A percentile compares a stretch with the other conserved stretches of the same genome.
These are phyloP conservation scores for Brienomyrus longianalis DNA, from an alignment of 2,113 vertebrate species.

Conservation along the genomic window DNA sequence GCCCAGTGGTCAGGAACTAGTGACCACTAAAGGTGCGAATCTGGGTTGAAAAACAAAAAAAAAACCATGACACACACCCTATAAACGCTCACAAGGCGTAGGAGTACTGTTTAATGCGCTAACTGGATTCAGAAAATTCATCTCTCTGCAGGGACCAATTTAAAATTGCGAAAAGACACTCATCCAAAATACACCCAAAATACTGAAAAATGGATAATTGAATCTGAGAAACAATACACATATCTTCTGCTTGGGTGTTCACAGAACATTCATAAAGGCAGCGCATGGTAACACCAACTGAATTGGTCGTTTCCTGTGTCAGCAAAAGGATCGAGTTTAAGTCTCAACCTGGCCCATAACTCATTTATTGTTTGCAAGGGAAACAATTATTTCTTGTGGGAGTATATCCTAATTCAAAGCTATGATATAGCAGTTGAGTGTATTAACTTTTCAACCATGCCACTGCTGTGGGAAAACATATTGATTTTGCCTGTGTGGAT, in stretches of 20 bases:
- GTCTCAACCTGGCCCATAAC: not conserved
- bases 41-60: not conserved
- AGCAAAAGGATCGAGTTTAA: conserved; percentile 4
- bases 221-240: not conserved
- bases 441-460: conserved; percentile 7
- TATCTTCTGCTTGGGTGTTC: not conserved
- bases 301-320: not conserved
- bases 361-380: not conserved
- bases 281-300: not conserved
- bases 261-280: not conserved
- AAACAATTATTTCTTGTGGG: not conserved
- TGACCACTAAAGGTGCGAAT: conserved; percentile 9
- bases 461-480: not conserved
- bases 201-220: not conserved
- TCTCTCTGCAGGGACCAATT: not conserved
- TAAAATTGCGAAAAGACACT: not conserved
- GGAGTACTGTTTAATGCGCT: not conserved
- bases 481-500: not conserved
- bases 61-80: not conserved
- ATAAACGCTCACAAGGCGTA: not conserved
- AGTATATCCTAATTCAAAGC: not conserved
- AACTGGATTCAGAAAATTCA: not conserved
- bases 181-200: not conserved
- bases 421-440: conserved; percentile 5
- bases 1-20: not conserved